Percentiles rank a stretch among this genome's conserved stretches.
phyloP scores from a whole-genome alignment of 2,113 vertebrate species.

The Corythoichthys intestinalis region DNA sequence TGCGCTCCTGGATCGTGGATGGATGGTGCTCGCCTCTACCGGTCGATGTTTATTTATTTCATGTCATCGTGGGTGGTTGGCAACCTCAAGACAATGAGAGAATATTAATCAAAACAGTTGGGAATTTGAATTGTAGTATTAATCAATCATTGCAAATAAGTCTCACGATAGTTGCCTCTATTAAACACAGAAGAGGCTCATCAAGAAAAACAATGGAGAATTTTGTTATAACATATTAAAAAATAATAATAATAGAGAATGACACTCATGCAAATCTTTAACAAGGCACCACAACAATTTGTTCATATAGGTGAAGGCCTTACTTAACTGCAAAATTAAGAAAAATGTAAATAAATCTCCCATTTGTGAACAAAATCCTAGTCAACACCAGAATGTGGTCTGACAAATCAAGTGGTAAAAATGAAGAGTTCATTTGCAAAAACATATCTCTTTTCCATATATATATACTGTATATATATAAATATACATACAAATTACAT shows the following conservation, averaged over 20 bases:
- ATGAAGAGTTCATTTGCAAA: no score
- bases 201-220: no score
- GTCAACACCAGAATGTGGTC: not conserved
- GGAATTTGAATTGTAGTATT: slow-evolving; percentile 63
- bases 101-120: slow-evolving; percentile 64
- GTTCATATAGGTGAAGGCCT: not conserved
- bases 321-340: not conserved
- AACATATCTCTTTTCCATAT: no score
- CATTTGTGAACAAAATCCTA: not conserved
- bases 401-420: not conserved
- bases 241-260: not conserved
- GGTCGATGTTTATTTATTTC: slow-evolving; percentile 74
- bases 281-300: no score
- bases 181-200: not conserved
- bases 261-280: no score
- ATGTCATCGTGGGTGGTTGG: slow-evolving; percentile 81
- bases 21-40: slow-evolving; percentile 79
- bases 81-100: slow-evolving; percentile 68
- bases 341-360: not conserved
- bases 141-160: slow-evolving; percentile 65
- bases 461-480: no score
- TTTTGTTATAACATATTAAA: not conserved
- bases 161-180: not conserved
- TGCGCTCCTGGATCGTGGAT: slow-evolving; percentile 39
- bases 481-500: no score